phyloP scores from a whole-genome alignment of 2,888 invertebrate genomes.

The Erynnis tages region DNA sequence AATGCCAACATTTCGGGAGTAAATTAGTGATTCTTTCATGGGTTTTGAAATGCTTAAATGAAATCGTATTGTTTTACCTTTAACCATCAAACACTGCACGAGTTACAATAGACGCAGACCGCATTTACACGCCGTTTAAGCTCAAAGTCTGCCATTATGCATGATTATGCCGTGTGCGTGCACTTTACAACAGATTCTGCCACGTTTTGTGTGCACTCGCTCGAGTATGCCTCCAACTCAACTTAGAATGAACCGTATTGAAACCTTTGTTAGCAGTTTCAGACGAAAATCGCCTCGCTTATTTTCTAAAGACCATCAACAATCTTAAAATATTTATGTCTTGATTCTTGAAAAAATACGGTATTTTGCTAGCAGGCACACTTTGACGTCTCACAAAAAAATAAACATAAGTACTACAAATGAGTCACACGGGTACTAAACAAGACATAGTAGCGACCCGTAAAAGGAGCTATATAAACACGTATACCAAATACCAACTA shows the following conservation, averaged over 20 bases:
- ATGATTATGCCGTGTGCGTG: constrained; percentile 18
- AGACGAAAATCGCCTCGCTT: no score
- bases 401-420: not conserved
- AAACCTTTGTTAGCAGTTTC: no score
- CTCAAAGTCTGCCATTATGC: constrained; percentile 20
- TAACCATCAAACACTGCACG: not conserved
- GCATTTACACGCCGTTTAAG: constrained; percentile 6
- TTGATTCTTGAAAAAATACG: not conserved
- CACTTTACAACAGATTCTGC: constrained; percentile 9
- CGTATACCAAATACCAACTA: constrained; percentile 19
- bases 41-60: not conserved
- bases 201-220: constrained; percentile 1
- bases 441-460: constrained; percentile 18
- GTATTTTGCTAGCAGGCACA: not conserved
- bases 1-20: no score
- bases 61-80: not conserved
- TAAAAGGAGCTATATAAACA: constrained; percentile 20
- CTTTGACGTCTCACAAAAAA: not conserved
- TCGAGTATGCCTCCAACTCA: not conserved
- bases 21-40: not conserved
- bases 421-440: constrained; percentile 17
- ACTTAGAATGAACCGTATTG: not conserved
- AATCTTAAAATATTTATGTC: not conserved
- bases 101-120: constrained; percentile 2
- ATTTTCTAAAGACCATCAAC: no score